phyloP scores from a whole-genome alignment of 2,797 vertebrate species.

The Rhadinocentrus ornatus region DNA sequence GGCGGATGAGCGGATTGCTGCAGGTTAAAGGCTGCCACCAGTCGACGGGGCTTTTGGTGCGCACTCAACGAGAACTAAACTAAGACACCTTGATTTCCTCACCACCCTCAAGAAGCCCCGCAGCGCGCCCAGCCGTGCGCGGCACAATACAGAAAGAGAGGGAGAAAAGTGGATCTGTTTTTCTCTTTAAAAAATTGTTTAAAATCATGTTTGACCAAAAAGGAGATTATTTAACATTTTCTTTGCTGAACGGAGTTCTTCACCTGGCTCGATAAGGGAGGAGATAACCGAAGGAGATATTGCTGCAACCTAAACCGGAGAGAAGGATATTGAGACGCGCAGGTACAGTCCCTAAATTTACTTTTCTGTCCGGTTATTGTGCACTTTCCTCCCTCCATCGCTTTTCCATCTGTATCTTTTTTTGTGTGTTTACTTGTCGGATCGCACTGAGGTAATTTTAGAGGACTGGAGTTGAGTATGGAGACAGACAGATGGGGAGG shows the following conservation, averaged over 20 bases:
- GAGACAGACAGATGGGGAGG: constrained; percentile 65
- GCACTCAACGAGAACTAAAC: constrained; percentile 61
- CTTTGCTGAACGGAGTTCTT: constrained; percentile 43
- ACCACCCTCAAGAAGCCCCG: constrained; percentile 32
- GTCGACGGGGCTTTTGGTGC: constrained; percentile 25
- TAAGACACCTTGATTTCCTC: constrained; percentile 42
- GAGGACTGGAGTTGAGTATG: constrained; percentile 30
- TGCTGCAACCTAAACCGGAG: constrained; percentile 26
- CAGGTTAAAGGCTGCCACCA: constrained; percentile 36
- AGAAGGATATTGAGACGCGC: constrained; percentile 49
- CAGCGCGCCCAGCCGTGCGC: constrained; percentile 21
- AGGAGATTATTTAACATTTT: constrained; percentile 60
- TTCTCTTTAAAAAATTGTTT: constrained; percentile 22
- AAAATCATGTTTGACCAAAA: constrained; percentile 20
- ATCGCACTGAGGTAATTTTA: constrained; percentile 32
- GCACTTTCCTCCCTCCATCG: not conserved
- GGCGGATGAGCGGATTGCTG: constrained; percentile 46
- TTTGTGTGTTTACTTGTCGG: too few relatives aligned
- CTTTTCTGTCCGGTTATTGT: constrained; percentile 43
- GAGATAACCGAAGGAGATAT: constrained; percentile 38
- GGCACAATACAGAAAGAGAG: not conserved
- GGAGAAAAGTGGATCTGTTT: constrained; percentile 66
- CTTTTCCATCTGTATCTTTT: not conserved
- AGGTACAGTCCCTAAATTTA: constrained; percentile 64
- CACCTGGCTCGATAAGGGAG: constrained; percentile 40